Base-by-base conservation (phyloP, 2,797 vertebrate genomes). In the Borostomias antarcticus region DNA sequence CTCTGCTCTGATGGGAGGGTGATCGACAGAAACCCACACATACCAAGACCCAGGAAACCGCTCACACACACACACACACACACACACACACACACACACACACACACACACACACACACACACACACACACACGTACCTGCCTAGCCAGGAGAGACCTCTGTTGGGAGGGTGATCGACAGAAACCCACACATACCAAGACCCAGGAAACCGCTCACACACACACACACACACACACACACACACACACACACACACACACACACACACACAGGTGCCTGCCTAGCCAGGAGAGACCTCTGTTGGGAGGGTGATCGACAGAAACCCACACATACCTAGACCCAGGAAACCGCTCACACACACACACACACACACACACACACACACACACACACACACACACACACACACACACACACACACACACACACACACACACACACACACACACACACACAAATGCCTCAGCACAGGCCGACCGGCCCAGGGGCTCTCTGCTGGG, bases 141-240 rank as follows among this genome's bases (percentile, higher is more conserved):
- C 8, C n/a, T n/a, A n/a, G n/a, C n/a, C n/a, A n/a, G 74, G 70
- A 64, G 85, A 90, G 84, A 79, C 85, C 82, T 77, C 69, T 48
- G 69, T 82, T 74, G 78, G 80, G 77, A 81, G 83, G 74, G 80
- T 51, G 50, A 75, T 78, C 72, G 81, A 87, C 69, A 69, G 78
- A 84, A 82, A 74, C 30, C 15, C 78, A 77, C 76, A 57, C 52
- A 26, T 21, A 28, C 50, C 53, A 30, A n/a, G 29, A n/a, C 5
- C 15, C 17, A 56, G 13, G n/a, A 56, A 5, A 28, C 26, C 4
- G 30, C 66, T n/a, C n/a, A 61, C 62, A 59, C 63, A 19, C 32
- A 26, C 25, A 67, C 35, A 45, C 48, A 66, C 48, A 21, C n/a
- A 32, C 30, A 68, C 40, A 59, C 33, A 65, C 47, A 47, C 50